Percentiles rank a stretch among this genome's conserved stretches.
Evolutionary conservation across 1,140 invertebrate species (phyloP).

Genomic region (Drosophila parabipectinata): DNA sequence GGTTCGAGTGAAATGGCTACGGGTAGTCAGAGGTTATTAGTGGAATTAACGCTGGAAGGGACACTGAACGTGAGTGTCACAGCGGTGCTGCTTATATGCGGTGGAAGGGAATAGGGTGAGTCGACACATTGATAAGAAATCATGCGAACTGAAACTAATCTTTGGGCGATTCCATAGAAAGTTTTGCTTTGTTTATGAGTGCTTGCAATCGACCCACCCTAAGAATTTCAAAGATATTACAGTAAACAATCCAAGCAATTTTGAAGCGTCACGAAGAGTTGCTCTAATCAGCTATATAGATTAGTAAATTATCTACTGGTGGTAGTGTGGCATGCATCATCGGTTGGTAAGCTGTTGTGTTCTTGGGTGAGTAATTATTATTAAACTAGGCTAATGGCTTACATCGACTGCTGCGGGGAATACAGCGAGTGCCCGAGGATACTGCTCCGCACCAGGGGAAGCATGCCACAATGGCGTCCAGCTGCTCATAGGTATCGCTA

Average conservation of each 20-base stretch:
- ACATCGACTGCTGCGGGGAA: slow-evolving; percentile 84
- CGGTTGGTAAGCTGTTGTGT: slow-evolving; percentile 12
- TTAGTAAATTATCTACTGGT: slow-evolving; percentile 23
- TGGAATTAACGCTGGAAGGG: slow-evolving; percentile 20
- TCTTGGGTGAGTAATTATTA: slow-evolving; percentile 5
- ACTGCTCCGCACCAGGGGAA: slow-evolving; percentile 88
- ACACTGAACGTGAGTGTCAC: neutral
- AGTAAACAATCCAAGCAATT: slow-evolving; percentile 24
- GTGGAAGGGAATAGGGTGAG: slow-evolving; percentile 10
- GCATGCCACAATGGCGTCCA: slow-evolving; percentile 88
- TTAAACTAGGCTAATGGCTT: slow-evolving; percentile 49
- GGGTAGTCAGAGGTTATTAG: slow-evolving; percentile 59
- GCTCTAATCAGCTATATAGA: neutral
- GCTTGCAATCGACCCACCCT: neutral
- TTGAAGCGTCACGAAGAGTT: slow-evolving; percentile 25
- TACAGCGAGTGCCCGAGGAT: slow-evolving; percentile 81
- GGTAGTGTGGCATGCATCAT: slow-evolving; percentile 36
- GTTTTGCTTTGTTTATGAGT: neutral
- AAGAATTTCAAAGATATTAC: neutral
- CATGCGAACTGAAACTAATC: slow-evolving; percentile 4
- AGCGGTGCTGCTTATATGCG: slow-evolving; percentile 33
- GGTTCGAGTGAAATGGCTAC: slow-evolving; percentile 89
- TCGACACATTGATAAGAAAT: slow-evolving; percentile 17
- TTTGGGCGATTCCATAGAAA: slow-evolving; percentile 10
- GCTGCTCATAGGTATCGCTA: slow-evolving; percentile 88